A percentile compares a stretch with the other conserved stretches of the same genome.
phyloP scores from a whole-genome alignment of 2,797 vertebrate genomes.

The Epinephelus awoara region DNA sequence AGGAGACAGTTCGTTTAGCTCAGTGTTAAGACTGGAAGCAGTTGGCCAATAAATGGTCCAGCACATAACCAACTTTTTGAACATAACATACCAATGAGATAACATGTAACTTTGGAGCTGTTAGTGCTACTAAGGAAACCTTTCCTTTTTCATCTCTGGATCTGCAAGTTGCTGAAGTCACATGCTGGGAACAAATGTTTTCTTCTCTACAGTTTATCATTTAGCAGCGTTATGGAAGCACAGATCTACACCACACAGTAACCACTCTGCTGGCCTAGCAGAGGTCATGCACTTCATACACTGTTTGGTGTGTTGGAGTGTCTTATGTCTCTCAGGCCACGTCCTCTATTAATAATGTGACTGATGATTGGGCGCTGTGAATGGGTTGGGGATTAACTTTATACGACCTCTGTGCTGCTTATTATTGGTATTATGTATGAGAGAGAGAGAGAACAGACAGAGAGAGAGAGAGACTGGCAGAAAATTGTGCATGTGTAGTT shows the following conservation, averaged over 20 bases:
- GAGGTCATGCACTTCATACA: not conserved
- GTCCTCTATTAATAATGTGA: constrained; percentile 44
- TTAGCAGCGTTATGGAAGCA: not conserved
- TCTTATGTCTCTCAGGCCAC: constrained; percentile 2
- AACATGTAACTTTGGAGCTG: too few species aligned
- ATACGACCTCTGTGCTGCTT: constrained; percentile 28
- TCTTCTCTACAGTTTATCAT: too few species aligned
- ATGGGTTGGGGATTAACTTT: constrained; percentile 35
- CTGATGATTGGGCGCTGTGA: constrained; percentile 33
- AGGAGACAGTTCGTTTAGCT: too few species aligned
- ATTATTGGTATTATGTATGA: constrained; percentile 5
- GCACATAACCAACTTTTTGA: too few species aligned
- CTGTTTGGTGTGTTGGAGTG: not conserved
- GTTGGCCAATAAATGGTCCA: too few species aligned
- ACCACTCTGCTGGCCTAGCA: not conserved
- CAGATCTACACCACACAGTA: too few species aligned
- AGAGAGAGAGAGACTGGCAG: not conserved
- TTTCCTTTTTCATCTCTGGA: too few species aligned
- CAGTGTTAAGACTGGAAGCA: too few species aligned
- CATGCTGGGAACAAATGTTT: too few species aligned
- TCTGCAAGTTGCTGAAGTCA: too few species aligned
- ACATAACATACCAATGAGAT: too few species aligned
- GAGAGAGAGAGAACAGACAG: not conserved
- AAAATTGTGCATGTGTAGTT: not conserved
- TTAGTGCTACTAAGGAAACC: too few species aligned